Conservation (phyloP, 2,888 invertebrate species). For the Lomographa bimaculata region DNA sequence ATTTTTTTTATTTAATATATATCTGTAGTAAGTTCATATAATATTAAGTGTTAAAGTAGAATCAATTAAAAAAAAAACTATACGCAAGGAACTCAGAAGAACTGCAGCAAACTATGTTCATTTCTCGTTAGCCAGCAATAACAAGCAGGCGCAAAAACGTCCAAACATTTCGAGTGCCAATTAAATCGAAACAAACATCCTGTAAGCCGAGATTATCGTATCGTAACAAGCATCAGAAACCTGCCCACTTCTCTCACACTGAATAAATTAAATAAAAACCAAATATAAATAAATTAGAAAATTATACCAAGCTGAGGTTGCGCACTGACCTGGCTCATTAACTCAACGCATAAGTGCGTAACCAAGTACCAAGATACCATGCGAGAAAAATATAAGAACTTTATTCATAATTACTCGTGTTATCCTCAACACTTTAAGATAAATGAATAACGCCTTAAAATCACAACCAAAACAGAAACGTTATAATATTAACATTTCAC, state of each 20-base stretch:
- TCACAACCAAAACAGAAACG: conserved; percentile 28
- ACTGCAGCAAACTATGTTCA: conserved; percentile 50
- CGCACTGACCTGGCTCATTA: conserved; percentile 57
- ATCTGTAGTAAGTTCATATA: no score
- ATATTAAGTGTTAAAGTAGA: no score
- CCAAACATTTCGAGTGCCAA: conserved; percentile 75
- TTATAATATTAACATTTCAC: conserved; percentile 29
- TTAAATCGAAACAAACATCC: conserved; percentile 78
- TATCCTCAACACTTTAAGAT: conserved; percentile 36
- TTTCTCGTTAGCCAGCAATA: conserved; percentile 63
- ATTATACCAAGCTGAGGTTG: conserved; percentile 51
- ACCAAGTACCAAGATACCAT: conserved; percentile 40
- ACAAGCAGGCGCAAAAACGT: conserved; percentile 64
- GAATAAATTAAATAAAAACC: conserved; percentile 80
- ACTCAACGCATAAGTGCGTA: conserved; percentile 51
- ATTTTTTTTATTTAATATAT: no score
- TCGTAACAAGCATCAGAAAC: conserved; percentile 76
- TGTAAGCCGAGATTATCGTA: conserved; percentile 80
- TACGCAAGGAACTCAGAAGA: no score
- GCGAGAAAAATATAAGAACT: conserved; percentile 41
- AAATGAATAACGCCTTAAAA: conserved; percentile 26
- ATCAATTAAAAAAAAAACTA: no score
- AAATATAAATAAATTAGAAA: conserved; percentile 77
- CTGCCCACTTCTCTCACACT: conserved; percentile 73
- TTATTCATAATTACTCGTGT: conserved; percentile 47